A percentile compares a stretch with the other conserved stretches of the same genome.
These are phyloP conservation scores for Littorina saxatilis DNA, from an alignment of 1,140 invertebrate genomes.

Conservation along the genomic window DNA sequence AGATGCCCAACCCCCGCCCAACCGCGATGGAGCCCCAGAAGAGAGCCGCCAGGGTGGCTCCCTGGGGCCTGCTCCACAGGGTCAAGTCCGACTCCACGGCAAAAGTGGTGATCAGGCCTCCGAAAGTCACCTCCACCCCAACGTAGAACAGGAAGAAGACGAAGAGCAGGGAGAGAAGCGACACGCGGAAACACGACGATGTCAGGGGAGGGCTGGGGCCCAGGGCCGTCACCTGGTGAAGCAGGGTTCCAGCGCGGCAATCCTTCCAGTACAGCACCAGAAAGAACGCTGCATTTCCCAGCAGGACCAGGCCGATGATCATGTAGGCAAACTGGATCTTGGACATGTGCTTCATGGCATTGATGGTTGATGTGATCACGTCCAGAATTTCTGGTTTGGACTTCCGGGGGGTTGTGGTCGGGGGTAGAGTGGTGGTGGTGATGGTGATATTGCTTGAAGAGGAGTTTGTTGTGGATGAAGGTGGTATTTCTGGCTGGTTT, in stretches of 20 bases:
- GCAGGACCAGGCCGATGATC: constrained; percentile 74
- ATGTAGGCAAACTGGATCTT: constrained; percentile 77
- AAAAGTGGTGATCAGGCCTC: constrained; percentile 76
- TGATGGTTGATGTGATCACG: constrained; percentile 39
- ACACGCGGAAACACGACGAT: constrained; percentile 47
- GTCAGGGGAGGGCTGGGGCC: constrained; percentile 10
- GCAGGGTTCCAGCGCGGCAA: constrained; percentile 14
- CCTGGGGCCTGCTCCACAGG: constrained; percentile 67
- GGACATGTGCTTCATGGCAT: constrained; percentile 68
- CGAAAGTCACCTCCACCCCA: constrained; percentile 77
- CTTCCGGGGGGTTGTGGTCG: constrained; percentile 31
- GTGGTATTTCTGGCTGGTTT: constrained; percentile 25
- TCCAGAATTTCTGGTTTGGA: constrained; percentile 46
- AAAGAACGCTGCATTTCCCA: constrained; percentile 74
- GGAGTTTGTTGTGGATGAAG: constrained; percentile 35
- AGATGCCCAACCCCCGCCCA: constrained; percentile 75
- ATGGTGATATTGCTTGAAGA: constrained; percentile 23
- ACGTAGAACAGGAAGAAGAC: constrained; percentile 76
- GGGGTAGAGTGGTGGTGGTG: constrained; percentile 23
- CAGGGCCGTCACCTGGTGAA: constrained; percentile 34
- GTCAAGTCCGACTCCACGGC: constrained; percentile 66
- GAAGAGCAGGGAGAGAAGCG: constrained; percentile 73
- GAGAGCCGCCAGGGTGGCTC: constrained; percentile 73
- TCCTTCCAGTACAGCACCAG: constrained; percentile 73
- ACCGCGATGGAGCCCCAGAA: constrained; percentile 78